Conservation (phyloP, 1,140 invertebrate species). For the Papilio aristodemus region DNA sequence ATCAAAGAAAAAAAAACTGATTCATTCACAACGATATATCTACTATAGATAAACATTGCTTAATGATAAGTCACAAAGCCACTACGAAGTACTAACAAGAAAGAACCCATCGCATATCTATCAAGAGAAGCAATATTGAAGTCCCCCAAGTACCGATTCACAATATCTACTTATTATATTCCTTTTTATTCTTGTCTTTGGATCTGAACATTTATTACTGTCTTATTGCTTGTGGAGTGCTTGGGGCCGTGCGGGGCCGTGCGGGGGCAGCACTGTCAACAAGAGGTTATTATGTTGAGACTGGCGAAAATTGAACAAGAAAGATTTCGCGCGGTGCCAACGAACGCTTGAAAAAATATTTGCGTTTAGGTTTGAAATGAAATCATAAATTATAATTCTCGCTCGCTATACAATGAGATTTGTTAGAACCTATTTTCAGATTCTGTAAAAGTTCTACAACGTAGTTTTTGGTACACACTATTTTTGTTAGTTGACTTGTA, state of each 20-base stretch:
- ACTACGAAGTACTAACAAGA: conserved; percentile 38
- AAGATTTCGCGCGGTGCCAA: conserved; percentile 59
- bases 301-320: conserved; percentile 74
- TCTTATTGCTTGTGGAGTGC: conserved; percentile 76
- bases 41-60: conserved; percentile 31
- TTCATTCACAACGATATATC: not conserved
- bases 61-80: conserved; percentile 48
- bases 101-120: conserved; percentile 46
- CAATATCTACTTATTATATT: conserved; percentile 77
- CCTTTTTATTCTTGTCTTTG: conserved; percentile 73
- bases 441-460: conserved; percentile 1
- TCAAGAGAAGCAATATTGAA: conserved; percentile 65
- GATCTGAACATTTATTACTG: conserved; percentile 78
- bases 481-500: not conserved
- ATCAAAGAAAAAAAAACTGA: too few relatives aligned
- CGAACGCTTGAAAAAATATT: conserved; percentile 50
- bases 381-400: conserved; percentile 35
- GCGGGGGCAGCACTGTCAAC: conserved; percentile 65
- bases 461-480: not conserved
- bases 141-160: conserved; percentile 64
- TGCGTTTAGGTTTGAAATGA: conserved; percentile 40
- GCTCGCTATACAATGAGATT: conserved; percentile 8
- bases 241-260: conserved; percentile 54
- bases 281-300: conserved; percentile 77
- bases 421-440: conserved; percentile 17